A percentile compares a stretch with the other conserved stretches of the same genome.
Conservation (phyloP, 35 echinoderm and acorn worm genomes). For the Holothuria glaberrima region DNA sequence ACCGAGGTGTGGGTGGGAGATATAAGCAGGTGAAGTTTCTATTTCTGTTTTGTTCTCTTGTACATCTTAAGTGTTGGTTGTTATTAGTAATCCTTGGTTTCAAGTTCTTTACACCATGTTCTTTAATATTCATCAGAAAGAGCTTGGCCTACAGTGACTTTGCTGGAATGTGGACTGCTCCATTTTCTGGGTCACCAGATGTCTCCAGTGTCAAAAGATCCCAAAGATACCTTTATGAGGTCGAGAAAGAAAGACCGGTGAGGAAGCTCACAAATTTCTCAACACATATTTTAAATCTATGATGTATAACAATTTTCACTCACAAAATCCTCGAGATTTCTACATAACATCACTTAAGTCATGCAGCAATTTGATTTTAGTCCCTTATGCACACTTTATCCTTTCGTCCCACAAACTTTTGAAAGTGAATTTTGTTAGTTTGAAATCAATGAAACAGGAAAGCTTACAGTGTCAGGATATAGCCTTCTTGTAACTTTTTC, state of each 20-base stretch:
- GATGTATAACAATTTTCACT: too few species aligned
- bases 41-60: background rate
- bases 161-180: slow-evolving; percentile 58
- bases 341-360: too few species aligned
- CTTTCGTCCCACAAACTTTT: too few species aligned
- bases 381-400: too few species aligned
- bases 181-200: slow-evolving; percentile 77
- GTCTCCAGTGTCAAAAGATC: slow-evolving; percentile 79
- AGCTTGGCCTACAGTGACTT: slow-evolving; percentile 68
- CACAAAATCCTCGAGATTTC: too few species aligned
- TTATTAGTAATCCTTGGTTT: background rate
- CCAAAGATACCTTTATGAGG: slow-evolving; percentile 85
- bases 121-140: background rate
- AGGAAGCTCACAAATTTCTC: background rate
- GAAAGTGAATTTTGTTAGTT: too few species aligned
- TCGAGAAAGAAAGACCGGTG: slow-evolving; percentile 84
- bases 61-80: too few species aligned
- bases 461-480: too few species aligned
- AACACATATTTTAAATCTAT: background rate
- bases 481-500: too few species aligned
- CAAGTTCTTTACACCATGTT: background rate
- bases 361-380: too few species aligned
- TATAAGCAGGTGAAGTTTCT: background rate
- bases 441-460: too few species aligned
- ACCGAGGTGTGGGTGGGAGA: too few species aligned